A percentile compares a stretch with the other conserved stretches of the same genome.
phyloP scores from a whole-genome alignment of 2,113 vertebrate species.

The Perca fluviatilis region DNA sequence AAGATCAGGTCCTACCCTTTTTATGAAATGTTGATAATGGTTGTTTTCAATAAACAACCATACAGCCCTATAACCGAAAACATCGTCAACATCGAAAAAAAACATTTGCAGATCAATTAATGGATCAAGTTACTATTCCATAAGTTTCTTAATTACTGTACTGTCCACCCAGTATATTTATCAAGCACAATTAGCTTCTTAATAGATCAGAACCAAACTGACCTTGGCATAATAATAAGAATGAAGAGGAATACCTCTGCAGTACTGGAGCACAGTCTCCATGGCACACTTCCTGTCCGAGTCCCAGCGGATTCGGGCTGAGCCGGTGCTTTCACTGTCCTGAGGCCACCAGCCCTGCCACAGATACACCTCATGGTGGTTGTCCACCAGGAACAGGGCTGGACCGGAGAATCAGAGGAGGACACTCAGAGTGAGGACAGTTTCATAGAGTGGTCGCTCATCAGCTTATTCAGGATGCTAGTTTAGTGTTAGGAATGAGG shows the following conservation, averaged over 20 bases:
- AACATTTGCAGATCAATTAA: no score
- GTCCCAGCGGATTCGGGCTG: conserved; percentile 94
- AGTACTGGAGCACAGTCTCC: conserved; percentile 95
- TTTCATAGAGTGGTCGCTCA: neutral
- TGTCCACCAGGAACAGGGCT: conserved; percentile 96
- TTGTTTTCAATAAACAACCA: no score
- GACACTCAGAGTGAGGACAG: neutral
- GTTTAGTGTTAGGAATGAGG: neutral
- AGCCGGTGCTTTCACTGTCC: conserved; percentile 92
- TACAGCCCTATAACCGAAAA: no score
- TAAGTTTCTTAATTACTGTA: no score
- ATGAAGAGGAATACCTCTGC: conserved; percentile 83
- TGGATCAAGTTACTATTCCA: no score
- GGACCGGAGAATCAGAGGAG: neutral
- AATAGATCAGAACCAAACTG: no score
- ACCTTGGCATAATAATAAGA: no score
- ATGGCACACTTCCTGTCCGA: conserved; percentile 93
- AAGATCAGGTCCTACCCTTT: no score
- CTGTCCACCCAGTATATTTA: no score
- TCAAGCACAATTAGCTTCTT: no score
- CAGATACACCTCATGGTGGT: conserved; percentile 96
- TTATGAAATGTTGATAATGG: no score
- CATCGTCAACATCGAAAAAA: no score
- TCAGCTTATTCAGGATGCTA: neutral
- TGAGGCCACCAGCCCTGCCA: conserved; percentile 98